Base-by-base conservation (phyloP, 2,888 invertebrate species). In the Endotricha flammealis region DNA sequence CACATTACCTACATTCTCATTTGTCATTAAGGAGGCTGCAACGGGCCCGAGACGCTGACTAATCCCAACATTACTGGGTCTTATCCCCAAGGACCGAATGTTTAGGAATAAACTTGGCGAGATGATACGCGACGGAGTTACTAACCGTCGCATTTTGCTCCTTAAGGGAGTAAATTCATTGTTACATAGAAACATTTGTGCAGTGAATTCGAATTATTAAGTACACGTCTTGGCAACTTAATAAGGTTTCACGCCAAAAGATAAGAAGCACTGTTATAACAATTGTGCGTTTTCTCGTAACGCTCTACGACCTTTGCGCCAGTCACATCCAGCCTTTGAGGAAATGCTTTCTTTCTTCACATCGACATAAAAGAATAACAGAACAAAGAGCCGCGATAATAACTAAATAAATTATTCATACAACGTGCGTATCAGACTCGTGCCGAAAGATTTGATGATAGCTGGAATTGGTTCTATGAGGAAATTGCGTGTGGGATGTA, bases 371-470 rank as follows among this genome's bases (percentile, higher is more conserved):
- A 46, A 44, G 48, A 64, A 64, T 55, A 58, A 57, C 46, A 54
- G 49, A 61, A 69, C 60, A 66, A 65, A 57, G 57, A 48, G 46
- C 39, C 38, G 48, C 42, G 56, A 66, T 73, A 70, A 71, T 69
- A 73, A 64, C 55, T 38, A 63, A 60, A 73, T 73, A 72, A 71
- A 67, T 72, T 70, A 78, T 79, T 77, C 73, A 75, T 74, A 52
- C 52, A 48, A 56, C 64, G 61, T 50, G 50, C 57, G 55, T 65
- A 66, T 63, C 57, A 57, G 43, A 46, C 48, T 59, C 50, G 53
- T 61, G 60, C 53, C 57, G 54, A 67, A 64, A 70, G 62, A 72
- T 72, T 71, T 71, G 61, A 65, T 61, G 64, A 58, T 57, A 57
- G 55, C 50, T 52, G 46, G 51, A 66, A 68, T 63, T 56, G 53